Evolutionary conservation across 2,797 vertebrate species (phyloP).

Genomic region (Sebastes aleutianus): DNA sequence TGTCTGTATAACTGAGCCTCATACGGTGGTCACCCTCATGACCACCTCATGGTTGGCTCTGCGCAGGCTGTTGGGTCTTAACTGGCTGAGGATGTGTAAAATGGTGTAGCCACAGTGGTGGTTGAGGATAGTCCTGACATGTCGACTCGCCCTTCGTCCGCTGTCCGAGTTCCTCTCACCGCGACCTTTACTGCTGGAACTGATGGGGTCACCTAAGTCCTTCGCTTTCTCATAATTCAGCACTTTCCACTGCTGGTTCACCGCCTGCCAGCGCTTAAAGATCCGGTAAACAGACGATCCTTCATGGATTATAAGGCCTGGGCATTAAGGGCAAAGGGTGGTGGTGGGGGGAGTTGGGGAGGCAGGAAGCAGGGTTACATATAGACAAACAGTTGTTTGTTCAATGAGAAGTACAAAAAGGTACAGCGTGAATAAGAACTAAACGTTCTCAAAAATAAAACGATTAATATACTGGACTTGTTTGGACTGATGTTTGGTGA

Average conservation of each 20-base stretch:
- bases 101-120: constrained; percentile 90
- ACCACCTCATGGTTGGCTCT: constrained; percentile 85
- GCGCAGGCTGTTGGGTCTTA: constrained; percentile 84
- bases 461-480: constrained; percentile 10
- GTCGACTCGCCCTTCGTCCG: constrained; percentile 69
- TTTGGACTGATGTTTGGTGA: not conserved
- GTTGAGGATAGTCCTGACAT: constrained; percentile 88
- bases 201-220: constrained; percentile 84
- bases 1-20: constrained; percentile 49
- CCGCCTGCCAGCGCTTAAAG: constrained; percentile 91
- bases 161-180: constrained; percentile 74
- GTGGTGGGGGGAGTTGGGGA: not conserved
- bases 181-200: constrained; percentile 80
- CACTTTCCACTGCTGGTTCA: constrained; percentile 92
- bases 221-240: constrained; percentile 91
- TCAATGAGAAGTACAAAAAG: constrained; percentile 1
- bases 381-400: constrained; percentile 50
- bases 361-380: constrained; percentile 39
- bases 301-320: constrained; percentile 90
- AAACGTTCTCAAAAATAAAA: constrained; percentile 12
- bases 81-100: constrained; percentile 88
- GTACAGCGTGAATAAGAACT: not conserved
- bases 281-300: constrained; percentile 90
- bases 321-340: constrained; percentile 38
- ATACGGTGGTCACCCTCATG: constrained; percentile 91